A percentile compares a stretch with the other conserved stretches of the same genome.
Evolutionary conservation across 1,140 invertebrate genomes (phyloP).

Genomic region (Lordiphosa clarofinis): DNA sequence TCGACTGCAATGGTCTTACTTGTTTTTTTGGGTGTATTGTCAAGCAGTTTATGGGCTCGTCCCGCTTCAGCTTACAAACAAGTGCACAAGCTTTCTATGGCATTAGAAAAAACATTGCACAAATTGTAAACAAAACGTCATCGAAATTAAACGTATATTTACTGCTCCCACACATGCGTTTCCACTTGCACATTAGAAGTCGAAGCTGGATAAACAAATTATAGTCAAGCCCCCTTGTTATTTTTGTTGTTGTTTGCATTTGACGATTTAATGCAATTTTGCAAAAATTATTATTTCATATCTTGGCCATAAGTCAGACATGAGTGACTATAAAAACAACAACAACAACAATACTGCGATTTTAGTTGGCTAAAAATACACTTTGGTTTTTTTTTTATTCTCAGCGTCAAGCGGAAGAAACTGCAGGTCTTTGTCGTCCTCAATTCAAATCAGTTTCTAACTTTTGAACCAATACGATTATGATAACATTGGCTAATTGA

Average conservation of each 20-base stretch:
- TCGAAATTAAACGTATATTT: slow-evolving; percentile 27
- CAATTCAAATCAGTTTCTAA: slow-evolving; percentile 47
- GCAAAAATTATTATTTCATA: slow-evolving; percentile 16
- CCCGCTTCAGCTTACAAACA: slow-evolving; percentile 11
- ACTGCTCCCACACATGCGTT: background rate
- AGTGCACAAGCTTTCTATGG: slow-evolving; percentile 29
- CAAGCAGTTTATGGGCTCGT: slow-evolving; percentile 10
- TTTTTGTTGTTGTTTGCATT: slow-evolving; percentile 8
- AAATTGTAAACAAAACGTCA: slow-evolving; percentile 69
- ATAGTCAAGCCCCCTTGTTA: slow-evolving; percentile 57
- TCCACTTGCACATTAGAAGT: slow-evolving; percentile 20
- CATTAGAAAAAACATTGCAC: slow-evolving; percentile 10
- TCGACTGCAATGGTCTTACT: too few species aligned
- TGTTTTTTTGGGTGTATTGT: slow-evolving; percentile 18
- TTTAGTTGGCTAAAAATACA: slow-evolving; percentile 29
- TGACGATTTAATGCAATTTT: slow-evolving; percentile 22
- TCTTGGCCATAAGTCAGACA: slow-evolving; percentile 17
- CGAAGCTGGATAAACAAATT: slow-evolving; percentile 61
- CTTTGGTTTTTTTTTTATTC: slow-evolving; percentile 12
- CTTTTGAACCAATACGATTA: slow-evolving; percentile 1
- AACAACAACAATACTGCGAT: slow-evolving; percentile 22
- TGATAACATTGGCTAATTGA: slow-evolving; percentile 20
- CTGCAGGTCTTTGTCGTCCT: slow-evolving; percentile 14
- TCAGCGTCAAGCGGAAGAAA: slow-evolving; percentile 41
- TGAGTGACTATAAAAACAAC: slow-evolving; percentile 9